Conservation (phyloP, 1,140 invertebrate genomes). For the Dinothrombium tinctorium region DNA sequence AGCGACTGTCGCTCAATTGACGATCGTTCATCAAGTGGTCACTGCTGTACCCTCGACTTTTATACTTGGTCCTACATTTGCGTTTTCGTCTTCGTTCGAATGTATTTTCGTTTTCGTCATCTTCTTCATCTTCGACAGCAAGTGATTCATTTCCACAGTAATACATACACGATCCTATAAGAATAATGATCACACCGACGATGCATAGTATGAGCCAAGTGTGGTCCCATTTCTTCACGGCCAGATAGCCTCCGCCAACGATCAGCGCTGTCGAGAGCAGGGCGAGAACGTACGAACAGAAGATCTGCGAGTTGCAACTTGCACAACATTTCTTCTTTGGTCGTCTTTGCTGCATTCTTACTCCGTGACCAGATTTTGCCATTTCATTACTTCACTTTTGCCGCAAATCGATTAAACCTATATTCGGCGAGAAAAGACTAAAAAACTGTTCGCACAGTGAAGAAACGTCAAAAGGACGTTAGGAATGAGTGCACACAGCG, state of each 20-base stretch:
- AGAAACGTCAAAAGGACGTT: no score
- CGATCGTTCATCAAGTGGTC: neutral
- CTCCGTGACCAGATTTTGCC: no score
- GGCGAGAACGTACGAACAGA: conserved; percentile 5
- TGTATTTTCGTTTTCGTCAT: neutral
- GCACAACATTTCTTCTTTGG: no score
- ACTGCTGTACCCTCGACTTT: neutral
- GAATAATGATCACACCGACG: conserved; percentile 6
- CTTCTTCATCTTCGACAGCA: neutral
- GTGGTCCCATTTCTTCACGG: conserved; percentile 2
- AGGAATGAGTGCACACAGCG: no score
- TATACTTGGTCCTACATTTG: neutral
- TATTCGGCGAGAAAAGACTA: no score
- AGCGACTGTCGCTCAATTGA: neutral
- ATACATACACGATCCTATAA: conserved; percentile 9
- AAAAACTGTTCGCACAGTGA: no score
- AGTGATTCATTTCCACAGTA: neutral
- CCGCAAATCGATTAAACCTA: no score
- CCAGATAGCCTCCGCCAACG: conserved; percentile 2
- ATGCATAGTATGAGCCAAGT: conserved; percentile 2
- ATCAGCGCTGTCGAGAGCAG: conserved; percentile 3
- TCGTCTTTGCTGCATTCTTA: no score
- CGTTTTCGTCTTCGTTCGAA: neutral
- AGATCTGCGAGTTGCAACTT: conserved; percentile 6
- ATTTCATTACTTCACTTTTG: no score